Base-by-base conservation (phyloP, 2,888 invertebrate genomes). In the Micropterix aruncella region DNA sequence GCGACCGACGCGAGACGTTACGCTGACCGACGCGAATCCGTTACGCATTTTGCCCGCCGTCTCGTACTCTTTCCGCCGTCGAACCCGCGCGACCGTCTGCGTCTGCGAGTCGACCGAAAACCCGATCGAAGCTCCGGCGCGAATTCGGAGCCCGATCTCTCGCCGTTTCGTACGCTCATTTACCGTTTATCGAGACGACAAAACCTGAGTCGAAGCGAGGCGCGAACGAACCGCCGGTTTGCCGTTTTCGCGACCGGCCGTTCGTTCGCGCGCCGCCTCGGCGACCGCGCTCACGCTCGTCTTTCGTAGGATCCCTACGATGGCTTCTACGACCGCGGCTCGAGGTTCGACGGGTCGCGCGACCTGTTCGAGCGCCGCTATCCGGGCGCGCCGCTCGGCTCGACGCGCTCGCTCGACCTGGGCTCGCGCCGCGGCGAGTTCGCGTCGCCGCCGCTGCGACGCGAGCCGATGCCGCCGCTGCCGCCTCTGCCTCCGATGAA, bases 331-430 rank as follows among this genome's bases (percentile, higher is more conserved):
- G 88, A 88, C 57, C 74, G 88, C 18, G 67, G 67, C 55, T 27
- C 67, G 50, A 70, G 87, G 51, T 85, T 83, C 53, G 87, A 87
- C 56, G 83, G 84, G 43, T 77, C 83, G 12, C 75, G 86, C 45
- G 88, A 88, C 56, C 63, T 87, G 56, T 88, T 85, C 59, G 88
- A 88, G 63, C 75, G 89, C 50, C 79, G 89, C 49, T 88, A 87
- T 64, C 75, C 81, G 1, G 61, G 62, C 51, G n/a, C n/a, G n/a
- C n/a, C n/a, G n/a, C 73, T 72, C 64, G 72, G 73, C 45, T 73
- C 71, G 50, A 63, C 68, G 43, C 61, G 69, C 50, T 72, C 72
- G 51, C 61, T 74, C 56, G 75, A 73, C 54, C 58, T 76, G 60
- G 65, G 74, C 52, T 60, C 66, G 60, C 62, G 66, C 59, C 73